Base-by-base conservation (phyloP, 30 jellyfish, hydroid and myxozoan species). In the Mastigias papua region DNA sequence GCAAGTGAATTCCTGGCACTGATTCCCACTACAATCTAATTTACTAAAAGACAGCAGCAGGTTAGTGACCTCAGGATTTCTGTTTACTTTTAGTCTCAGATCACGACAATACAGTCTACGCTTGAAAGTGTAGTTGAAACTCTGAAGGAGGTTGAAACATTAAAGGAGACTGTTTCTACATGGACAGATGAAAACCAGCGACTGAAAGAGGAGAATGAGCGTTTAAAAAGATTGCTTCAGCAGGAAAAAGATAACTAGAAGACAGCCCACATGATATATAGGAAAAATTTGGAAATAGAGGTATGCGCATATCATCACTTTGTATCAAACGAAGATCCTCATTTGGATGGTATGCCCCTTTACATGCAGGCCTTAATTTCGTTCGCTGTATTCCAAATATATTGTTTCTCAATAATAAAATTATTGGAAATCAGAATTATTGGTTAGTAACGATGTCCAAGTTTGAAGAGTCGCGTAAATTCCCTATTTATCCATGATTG, bases 131-230 rank as follows among this genome's bases (percentile, higher is more conserved):
- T 81, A 46, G 91, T 90, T 46, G 85, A 81, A 35, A 76, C 93
- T 11, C 74, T 84, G 30, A 84, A 71, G 75, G 92, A 90, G 21
- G 97, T 90, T 13, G 92, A 80, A 65, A 81, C 84, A 19, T 81
- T 90, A 67, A 90, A 90, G 73, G 93, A 81, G 51, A 90, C 92
- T 21, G 89, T 90, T 48, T 62, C 84, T 21, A 76, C 82, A 16
- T 90, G 90, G 90, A 81, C 97, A 27, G 97, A 82, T 50, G 97
- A 90, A 37, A 90, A 90, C 72, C 65, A 35, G 35, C 92, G 75
- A 31, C 78, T 90, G 34, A 81, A 82, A 34, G 97, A 90, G 68
- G 97, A 90, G 50, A 90, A 90, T 70, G 94, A 81, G 80, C 73
- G 92, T 21, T 66, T 90, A 50, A 82, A 77, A 84, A 62, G 74